Conservation (phyloP, 2,113 vertebrate species). For the Genyomyrus donnyi region DNA sequence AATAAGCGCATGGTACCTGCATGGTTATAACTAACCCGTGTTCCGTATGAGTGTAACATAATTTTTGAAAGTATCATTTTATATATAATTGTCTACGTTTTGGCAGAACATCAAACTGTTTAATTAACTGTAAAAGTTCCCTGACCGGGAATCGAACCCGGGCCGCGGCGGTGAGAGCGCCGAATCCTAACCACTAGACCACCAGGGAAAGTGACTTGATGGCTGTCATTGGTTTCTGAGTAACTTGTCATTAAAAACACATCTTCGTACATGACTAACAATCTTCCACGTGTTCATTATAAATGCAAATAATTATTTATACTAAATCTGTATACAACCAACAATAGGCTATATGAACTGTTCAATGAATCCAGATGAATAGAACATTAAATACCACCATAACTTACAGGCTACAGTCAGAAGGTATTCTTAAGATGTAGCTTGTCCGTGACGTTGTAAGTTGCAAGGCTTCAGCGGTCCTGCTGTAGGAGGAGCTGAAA, state of each 20-base stretch:
- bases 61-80: neutral
- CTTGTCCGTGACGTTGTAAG: neutral
- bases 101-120: neutral
- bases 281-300: neutral
- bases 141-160: slow-evolving; percentile 36
- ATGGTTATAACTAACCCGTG: neutral
- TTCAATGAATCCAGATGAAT: neutral
- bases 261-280: neutral
- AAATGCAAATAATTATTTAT: neutral
- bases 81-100: neutral
- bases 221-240: too few relatives aligned
- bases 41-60: neutral
- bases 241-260: neutral
- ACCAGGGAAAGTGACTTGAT: slow-evolving; percentile 27
- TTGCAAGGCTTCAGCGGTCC: neutral
- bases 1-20: neutral
- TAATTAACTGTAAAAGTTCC: neutral
- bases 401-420: neutral
- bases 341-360: neutral
- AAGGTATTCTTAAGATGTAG: neutral
- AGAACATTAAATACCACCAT: neutral
- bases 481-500: neutral
- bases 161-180: slow-evolving; percentile 32
- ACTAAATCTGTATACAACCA: neutral
- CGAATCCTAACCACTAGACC: slow-evolving; percentile 48